Conservation (phyloP, 2,888 invertebrate species). For the Apotomis betuletana region DNA sequence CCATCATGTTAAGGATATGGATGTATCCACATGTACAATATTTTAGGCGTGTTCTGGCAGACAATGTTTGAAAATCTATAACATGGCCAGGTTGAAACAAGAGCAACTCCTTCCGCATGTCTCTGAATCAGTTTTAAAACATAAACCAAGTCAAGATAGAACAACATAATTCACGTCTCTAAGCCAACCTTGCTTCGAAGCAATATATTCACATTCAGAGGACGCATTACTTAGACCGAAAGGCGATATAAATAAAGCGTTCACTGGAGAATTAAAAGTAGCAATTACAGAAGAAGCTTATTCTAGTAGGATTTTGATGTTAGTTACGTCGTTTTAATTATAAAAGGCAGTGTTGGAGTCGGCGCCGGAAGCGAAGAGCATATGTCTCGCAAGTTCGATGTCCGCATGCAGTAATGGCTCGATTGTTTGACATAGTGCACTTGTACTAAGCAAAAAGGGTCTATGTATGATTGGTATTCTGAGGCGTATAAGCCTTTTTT, state of each 20-base stretch:
- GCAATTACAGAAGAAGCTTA: not conserved
- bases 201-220: slow-evolving; percentile 3
- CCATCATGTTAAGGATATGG: no score
- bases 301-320: not conserved
- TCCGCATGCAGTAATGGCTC: slow-evolving; percentile 50
- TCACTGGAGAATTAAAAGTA: slow-evolving; percentile 25
- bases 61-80: no score
- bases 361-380: slow-evolving; percentile 50
- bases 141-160: slow-evolving; percentile 6
- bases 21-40: no score
- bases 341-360: slow-evolving; percentile 35
- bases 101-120: not conserved
- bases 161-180: not conserved
- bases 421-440: slow-evolving; percentile 38
- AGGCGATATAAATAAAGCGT: slow-evolving; percentile 30
- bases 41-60: no score
- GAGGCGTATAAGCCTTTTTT: not conserved
- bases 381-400: slow-evolving; percentile 59
- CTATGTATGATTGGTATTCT: not conserved
- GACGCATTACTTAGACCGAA: slow-evolving; percentile 7
- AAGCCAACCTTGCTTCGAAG: slow-evolving; percentile 10
- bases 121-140: not conserved
- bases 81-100: not conserved
- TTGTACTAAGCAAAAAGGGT: not conserved
- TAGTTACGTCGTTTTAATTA: slow-evolving; percentile 2